Percentiles rank a stretch among this genome's conserved stretches.
These are phyloP conservation scores for Podiceps cristatus DNA, from an alignment of 2,113 vertebrate species.

Conservation along the genomic window DNA sequence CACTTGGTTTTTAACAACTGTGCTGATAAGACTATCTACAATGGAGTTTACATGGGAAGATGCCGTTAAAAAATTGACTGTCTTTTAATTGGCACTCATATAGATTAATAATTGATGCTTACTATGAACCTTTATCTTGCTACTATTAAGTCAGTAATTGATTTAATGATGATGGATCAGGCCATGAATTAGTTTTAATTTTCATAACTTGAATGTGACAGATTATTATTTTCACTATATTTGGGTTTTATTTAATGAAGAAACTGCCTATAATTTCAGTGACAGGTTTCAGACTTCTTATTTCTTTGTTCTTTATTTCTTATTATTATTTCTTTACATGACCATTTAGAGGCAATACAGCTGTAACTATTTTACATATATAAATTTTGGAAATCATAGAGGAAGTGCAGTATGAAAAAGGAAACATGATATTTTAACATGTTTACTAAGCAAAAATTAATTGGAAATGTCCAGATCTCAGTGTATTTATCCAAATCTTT, in stretches of 20 bases:
- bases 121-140: background rate
- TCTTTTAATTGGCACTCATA: background rate
- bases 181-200: background rate
- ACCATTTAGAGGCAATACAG: background rate
- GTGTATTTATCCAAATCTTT: background rate
- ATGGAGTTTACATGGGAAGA: background rate
- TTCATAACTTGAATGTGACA: background rate
- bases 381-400: background rate
- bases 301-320: background rate
- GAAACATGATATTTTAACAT: background rate
- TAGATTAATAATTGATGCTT: background rate
- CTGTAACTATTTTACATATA: background rate
- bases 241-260: background rate
- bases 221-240: background rate
- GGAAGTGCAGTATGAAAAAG: background rate
- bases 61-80: background rate
- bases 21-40: background rate
- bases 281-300: background rate
- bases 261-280: constrained; percentile 26
- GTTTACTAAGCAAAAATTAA: background rate
- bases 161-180: background rate
- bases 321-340: too few species aligned
- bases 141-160: background rate
- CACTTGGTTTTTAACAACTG: constrained; percentile 23
- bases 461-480: background rate